Percentiles rank a stretch among this genome's conserved stretches.
These are phyloP conservation scores for Augochlorella aurata DNA, from an alignment of 2,888 invertebrate species.

Conservation along the genomic window DNA sequence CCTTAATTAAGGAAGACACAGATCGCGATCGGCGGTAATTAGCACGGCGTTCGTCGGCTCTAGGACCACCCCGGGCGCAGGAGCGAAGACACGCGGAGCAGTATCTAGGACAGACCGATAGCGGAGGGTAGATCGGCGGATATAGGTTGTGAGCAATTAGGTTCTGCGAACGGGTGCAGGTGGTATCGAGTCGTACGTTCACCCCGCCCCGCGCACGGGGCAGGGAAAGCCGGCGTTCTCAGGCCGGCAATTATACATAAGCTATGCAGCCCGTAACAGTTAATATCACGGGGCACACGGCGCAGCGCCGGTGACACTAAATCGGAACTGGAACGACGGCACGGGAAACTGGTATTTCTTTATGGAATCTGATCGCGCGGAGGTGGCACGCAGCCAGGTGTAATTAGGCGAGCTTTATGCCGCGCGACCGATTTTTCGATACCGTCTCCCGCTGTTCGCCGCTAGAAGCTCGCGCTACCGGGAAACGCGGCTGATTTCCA, in stretches of 20 bases:
- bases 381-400: not conserved
- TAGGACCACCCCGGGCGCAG: slow-evolving; percentile 51
- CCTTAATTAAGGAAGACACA: slow-evolving; percentile 34
- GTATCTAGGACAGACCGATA: slow-evolving; percentile 60
- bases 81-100: slow-evolving; percentile 11
- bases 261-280: slow-evolving; percentile 37
- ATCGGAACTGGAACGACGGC: slow-evolving; percentile 37
- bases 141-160: slow-evolving; percentile 66
- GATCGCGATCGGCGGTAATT: slow-evolving; percentile 55
- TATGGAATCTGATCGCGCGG: slow-evolving; percentile 23
- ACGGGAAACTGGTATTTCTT: slow-evolving; percentile 29
- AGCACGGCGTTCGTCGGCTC: slow-evolving; percentile 52
- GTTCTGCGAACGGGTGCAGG: slow-evolving; percentile 72
- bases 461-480: not conserved
- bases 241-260: slow-evolving; percentile 48
- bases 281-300: slow-evolving; percentile 18
- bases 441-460: not conserved
- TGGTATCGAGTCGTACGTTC: slow-evolving; percentile 59
- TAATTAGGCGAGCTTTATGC: slow-evolving; percentile 34
- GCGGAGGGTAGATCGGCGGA: slow-evolving; percentile 62
- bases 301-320: not conserved
- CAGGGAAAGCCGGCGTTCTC: slow-evolving; percentile 2
- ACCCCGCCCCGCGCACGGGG: slow-evolving; percentile 21
- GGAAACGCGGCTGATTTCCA: slow-evolving; percentile 48
- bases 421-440: slow-evolving; percentile 37